Evolutionary conservation across 2,888 invertebrate genomes (phyloP), one percentile per base, ranked within the genome.

Genomic region (Hirtodrosophila histrioides): DNA sequence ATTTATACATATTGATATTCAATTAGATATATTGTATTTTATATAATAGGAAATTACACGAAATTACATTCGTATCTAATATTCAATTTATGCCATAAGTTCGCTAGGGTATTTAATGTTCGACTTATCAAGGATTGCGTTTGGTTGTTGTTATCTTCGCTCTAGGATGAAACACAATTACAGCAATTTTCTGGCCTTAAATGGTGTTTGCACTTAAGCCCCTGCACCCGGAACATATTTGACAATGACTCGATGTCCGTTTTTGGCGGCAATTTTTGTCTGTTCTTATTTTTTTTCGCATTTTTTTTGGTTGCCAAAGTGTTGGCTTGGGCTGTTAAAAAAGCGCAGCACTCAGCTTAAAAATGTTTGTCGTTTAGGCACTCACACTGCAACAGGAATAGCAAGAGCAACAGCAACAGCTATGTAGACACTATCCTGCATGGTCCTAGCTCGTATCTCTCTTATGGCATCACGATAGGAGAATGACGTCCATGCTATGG

Each of bases 291-390:
- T 8, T 24, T 27, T 35, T 35, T 5, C n/a, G n/a, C n/a, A 9
- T 43, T 17, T 57, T 23, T 49, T 51, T 54, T 35, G 36, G 12
- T 50, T 27, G 33, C 9, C 12, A 40, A 27, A 17, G 7, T 55
- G 39, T 46, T 17, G 24, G 5, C 10, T n/a, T 11, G 35, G 24
- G 37, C 33, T 54, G 39, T 49, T 55, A 66, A 69, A 74, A 74
- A 72, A 79, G 69, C 68, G 69, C 75, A 62, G 78, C 81, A 65
- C 78, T 77, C 78, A 73, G 80, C 81, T 75, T 67, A 75, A 68
- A 81, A 81, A 70, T 75, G 72, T 69, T 82, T 79, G 79, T 75
- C 79, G 83, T 68, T 78, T 75, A 78, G 78, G 81, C 69, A 74
- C 64, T 43, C 41, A 41, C 45, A 69, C 57, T 69, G 54, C 48